Percentiles rank a stretch among this genome's conserved stretches.
These are phyloP conservation scores for Gryllus longicercus DNA, from an alignment of 2,888 invertebrate species.

Conservation along the genomic window DNA sequence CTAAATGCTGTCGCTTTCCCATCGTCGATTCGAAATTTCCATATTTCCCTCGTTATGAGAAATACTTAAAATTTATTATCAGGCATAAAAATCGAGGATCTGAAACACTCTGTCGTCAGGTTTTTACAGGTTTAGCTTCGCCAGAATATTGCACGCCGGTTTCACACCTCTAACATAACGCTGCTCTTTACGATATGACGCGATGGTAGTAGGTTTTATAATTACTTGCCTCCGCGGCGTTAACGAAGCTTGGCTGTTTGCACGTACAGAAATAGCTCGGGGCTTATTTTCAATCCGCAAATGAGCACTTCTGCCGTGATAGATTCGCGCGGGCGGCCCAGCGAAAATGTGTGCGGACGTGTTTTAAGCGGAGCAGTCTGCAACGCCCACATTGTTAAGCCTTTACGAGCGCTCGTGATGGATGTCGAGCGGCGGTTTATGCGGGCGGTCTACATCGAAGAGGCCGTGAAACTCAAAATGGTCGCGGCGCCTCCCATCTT, in stretches of 20 bases:
- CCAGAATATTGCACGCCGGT: background rate
- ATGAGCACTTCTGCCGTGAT: conserved; percentile 3
- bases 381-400: background rate
- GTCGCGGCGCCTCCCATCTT: no score
- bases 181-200: background rate
- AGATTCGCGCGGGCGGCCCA: background rate
- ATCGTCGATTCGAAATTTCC: conserved; percentile 6
- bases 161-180: conserved; percentile 7
- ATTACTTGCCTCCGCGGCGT: conserved; percentile 3
- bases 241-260: background rate
- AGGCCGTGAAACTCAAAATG: no score
- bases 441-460: no score
- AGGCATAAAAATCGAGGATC: background rate
- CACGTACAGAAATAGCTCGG: background rate
- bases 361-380: background rate
- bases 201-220: conserved; percentile 6
- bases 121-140: conserved; percentile 17
- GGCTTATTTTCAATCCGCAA: conserved; percentile 17
- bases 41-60: conserved; percentile 4
- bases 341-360: background rate
- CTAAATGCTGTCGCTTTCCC: conserved; percentile 5
- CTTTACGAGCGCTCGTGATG: conserved; percentile 3
- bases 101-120: conserved; percentile 10
- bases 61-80: conserved; percentile 9
- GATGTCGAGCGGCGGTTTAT: background rate